These are phyloP conservation scores for Schlechtendalia chinensis DNA, from an alignment of 1,140 invertebrate genomes.

Conservation along the genomic window DNA sequence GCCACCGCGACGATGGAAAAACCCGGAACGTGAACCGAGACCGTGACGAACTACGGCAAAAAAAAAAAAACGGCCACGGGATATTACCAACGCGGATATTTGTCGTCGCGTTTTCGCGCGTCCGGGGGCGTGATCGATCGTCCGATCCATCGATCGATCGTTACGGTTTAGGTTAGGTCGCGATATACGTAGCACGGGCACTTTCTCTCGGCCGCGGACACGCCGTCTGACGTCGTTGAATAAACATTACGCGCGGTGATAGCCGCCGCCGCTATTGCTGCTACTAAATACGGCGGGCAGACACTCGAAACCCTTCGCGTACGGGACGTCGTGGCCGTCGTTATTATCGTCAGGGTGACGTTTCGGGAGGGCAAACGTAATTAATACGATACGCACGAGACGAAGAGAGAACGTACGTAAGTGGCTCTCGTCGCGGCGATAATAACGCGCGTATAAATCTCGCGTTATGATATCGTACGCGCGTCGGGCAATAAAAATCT, in stretches of 20 bases:
- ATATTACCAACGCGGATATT: too few relatives aligned
- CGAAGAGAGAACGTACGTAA: conserved; percentile 1
- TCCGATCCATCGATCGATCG: conserved; percentile 43
- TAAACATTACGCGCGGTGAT: too few relatives aligned
- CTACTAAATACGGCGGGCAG: neutral
- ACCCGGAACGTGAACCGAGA: too few relatives aligned
- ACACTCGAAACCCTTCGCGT: conserved; percentile 1
- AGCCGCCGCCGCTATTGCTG: too few relatives aligned
- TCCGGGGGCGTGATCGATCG: conserved; percentile 36
- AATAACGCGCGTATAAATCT: neutral
- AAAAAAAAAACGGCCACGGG: too few relatives aligned
- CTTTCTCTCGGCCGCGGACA: conserved; percentile 27
- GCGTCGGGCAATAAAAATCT: neutral
- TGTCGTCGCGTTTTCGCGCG: too few relatives aligned
- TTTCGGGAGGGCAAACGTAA: neutral
- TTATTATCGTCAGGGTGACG: too few relatives aligned
- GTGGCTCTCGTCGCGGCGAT: neutral
- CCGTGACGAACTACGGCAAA: too few relatives aligned
- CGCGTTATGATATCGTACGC: neutral
- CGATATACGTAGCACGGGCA: neutral
- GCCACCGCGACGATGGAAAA: too few relatives aligned
- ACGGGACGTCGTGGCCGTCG: too few relatives aligned
- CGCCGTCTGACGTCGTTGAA: too few relatives aligned
- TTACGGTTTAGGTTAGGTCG: too few relatives aligned
- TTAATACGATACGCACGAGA: neutral